These are phyloP conservation scores for Kryphioiulus occultus DNA, from an alignment of 2,888 invertebrate species.

Conservation along the genomic window DNA sequence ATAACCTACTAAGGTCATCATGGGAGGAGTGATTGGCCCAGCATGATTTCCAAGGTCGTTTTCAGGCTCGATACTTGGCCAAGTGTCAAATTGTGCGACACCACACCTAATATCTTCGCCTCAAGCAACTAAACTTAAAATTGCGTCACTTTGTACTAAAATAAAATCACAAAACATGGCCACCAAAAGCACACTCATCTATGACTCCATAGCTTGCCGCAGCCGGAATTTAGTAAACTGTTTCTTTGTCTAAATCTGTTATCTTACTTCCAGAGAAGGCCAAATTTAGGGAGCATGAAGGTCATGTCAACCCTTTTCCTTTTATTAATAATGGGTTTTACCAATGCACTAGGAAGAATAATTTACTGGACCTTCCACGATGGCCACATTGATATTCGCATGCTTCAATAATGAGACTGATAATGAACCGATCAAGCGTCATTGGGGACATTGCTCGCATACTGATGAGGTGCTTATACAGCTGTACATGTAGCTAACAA, in stretches of 20 bases:
- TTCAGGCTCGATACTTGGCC: background rate
- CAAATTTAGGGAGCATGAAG: background rate
- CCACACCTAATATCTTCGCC: conserved; percentile 27
- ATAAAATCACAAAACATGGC: background rate
- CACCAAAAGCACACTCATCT: background rate
- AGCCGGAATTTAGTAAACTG: background rate
- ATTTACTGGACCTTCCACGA: background rate
- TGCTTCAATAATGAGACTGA: background rate
- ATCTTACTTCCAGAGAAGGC: background rate
- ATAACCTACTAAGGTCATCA: conserved; percentile 42
- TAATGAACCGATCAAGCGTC: background rate
- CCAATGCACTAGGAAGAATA: background rate
- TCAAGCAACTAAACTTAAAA: background rate
- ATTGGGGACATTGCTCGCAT: background rate
- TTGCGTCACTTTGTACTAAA: background rate
- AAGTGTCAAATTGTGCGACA: conserved; percentile 27
- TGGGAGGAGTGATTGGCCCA: conserved; percentile 17
- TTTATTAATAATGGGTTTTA: conserved; percentile 23
- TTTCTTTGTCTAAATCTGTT: background rate
- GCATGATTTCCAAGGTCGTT: conserved; percentile 24
- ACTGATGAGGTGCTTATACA: background rate
- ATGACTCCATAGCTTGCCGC: background rate
- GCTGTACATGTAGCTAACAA: background rate
- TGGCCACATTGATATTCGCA: background rate
- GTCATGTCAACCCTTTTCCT: background rate